Evolutionary conservation across 2,113 vertebrate species (phyloP).

Genomic region (Peucedramus taeniatus): DNA sequence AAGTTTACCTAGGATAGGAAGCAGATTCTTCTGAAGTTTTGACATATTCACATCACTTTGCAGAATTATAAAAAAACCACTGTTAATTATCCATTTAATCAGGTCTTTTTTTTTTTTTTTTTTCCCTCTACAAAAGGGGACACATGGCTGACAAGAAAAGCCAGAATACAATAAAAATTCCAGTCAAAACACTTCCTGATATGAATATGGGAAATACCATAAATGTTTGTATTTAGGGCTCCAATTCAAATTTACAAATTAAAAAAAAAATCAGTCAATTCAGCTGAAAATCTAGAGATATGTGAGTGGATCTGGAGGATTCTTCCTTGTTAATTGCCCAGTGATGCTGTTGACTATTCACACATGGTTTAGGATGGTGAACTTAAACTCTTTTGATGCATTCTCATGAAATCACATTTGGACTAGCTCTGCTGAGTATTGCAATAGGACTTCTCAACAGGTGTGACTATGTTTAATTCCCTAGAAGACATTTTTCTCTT

Average conservation of each 20-base stretch:
- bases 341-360: background rate
- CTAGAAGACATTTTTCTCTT: background rate
- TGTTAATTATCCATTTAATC: background rate
- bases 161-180: background rate
- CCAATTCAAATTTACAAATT: background rate
- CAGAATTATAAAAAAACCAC: background rate
- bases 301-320: background rate
- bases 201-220: background rate
- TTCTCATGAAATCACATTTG: background rate
- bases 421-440: background rate
- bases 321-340: background rate
- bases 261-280: background rate
- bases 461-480: background rate
- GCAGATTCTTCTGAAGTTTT: background rate
- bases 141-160: background rate
- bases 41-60: background rate
- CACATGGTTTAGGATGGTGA: background rate
- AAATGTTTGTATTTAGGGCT: background rate
- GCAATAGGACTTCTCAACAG: background rate
- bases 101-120: no score
- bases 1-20: background rate
- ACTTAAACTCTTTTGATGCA: background rate
- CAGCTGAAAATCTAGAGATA: background rate
- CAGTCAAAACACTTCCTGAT: background rate
- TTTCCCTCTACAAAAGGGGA: accelerated